A percentile compares a stretch with the other conserved stretches of the same genome.
phyloP scores from a whole-genome alignment of 2,797 vertebrate species.

The Siniperca undulata region DNA sequence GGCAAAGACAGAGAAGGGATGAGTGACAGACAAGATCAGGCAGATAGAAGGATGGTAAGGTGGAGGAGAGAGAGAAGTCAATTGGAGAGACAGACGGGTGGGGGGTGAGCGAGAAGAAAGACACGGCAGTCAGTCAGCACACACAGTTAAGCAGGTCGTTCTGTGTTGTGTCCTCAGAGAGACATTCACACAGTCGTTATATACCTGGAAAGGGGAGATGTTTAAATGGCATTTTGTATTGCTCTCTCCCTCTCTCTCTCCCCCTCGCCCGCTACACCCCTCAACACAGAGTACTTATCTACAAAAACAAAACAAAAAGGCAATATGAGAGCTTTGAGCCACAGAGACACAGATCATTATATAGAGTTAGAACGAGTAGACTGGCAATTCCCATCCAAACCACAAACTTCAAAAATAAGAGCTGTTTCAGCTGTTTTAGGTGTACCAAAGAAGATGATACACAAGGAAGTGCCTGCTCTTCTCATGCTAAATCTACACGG shows the following conservation, averaged over 20 bases:
- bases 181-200: slow-evolving; percentile 82
- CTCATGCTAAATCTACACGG: slow-evolving; percentile 76
- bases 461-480: slow-evolving; percentile 60
- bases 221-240: slow-evolving; percentile 89
- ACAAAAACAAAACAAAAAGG: slow-evolving; percentile 87
- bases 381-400: slow-evolving; percentile 44
- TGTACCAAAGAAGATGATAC: slow-evolving; percentile 34
- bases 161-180: slow-evolving; percentile 81
- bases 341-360: slow-evolving; percentile 80
- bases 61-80: slow-evolving; percentile 77
- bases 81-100: slow-evolving; percentile 80
- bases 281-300: slow-evolving; percentile 92
- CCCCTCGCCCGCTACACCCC: slow-evolving; percentile 86
- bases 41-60: slow-evolving; percentile 78
- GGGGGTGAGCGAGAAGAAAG: slow-evolving; percentile 86
- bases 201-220: slow-evolving; percentile 90
- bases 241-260: slow-evolving; percentile 83
- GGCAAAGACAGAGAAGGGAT: slow-evolving; percentile 64
- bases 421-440: slow-evolving; percentile 30
- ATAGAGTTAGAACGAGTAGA: slow-evolving; percentile 77
- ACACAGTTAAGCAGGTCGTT: slow-evolving; percentile 82
- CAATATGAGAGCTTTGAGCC: slow-evolving; percentile 81
- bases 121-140: slow-evolving; percentile 87
- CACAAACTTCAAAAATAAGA: not conserved
- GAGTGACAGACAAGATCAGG: slow-evolving; percentile 77